Conservation (phyloP, 2,888 invertebrate species). For the Portevinia maculata region DNA sequence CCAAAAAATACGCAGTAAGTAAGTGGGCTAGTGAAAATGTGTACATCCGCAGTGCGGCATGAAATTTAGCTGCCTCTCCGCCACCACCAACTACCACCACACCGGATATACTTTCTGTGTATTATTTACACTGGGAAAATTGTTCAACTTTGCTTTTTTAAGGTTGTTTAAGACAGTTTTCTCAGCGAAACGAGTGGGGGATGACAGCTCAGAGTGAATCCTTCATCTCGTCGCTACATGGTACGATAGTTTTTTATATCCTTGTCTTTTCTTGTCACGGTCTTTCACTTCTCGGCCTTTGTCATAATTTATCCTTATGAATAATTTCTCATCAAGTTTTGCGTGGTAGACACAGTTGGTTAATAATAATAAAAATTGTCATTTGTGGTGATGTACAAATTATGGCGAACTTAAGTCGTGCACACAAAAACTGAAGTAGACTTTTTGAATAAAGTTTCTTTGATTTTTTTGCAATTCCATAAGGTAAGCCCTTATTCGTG, state of each 20-base stretch:
- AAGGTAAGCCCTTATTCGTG: too few species aligned
- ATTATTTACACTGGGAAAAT: slow-evolving; percentile 5
- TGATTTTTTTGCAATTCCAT: background rate
- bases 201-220: background rate
- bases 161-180: slow-evolving; percentile 4
- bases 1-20: slow-evolving; percentile 15
- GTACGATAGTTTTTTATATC: background rate
- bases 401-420: background rate
- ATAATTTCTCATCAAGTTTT: slow-evolving; percentile 2
- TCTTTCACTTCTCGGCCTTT: background rate
- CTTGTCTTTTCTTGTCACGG: background rate
- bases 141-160: slow-evolving; percentile 18
- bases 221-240: background rate
- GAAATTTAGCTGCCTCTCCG: background rate
- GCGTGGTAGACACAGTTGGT: background rate
- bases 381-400: background rate
- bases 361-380: background rate
- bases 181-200: background rate
- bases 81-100: background rate
- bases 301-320: slow-evolving; percentile 1
- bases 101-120: background rate
- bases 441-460: background rate
- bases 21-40: background rate
- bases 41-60: slow-evolving; percentile 26
- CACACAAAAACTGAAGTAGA: background rate